A percentile compares a stretch with the other conserved stretches of the same genome.
Evolutionary conservation across 2,888 invertebrate species (phyloP).

Genomic region (Epinotia nisella): DNA sequence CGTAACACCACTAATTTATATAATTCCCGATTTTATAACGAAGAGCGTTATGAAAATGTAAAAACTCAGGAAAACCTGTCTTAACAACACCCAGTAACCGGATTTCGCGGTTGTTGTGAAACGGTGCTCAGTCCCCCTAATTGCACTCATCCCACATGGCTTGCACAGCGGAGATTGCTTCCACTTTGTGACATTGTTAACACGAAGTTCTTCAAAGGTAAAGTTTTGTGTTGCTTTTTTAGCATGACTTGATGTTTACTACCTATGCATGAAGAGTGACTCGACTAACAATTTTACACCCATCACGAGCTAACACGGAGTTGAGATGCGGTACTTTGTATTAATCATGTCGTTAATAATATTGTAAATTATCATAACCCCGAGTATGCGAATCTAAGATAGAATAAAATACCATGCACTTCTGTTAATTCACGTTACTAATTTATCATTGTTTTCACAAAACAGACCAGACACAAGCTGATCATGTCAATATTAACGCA

Average conservation of each 20-base stretch:
- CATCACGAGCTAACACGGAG: constrained; percentile 32
- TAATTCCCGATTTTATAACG: constrained; percentile 49
- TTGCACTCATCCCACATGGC: constrained; percentile 77
- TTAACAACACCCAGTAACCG: constrained; percentile 37
- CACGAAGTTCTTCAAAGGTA: constrained; percentile 76
- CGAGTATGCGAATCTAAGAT: constrained; percentile 38
- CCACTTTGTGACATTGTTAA: constrained; percentile 71
- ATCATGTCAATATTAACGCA: constrained; percentile 35
- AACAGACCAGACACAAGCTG: constrained; percentile 24
- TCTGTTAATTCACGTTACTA: constrained; percentile 47
- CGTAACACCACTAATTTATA: constrained; percentile 70
- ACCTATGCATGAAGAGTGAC: constrained; percentile 54
- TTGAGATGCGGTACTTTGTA: constrained; percentile 36
- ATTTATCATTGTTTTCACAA: constrained; percentile 38
- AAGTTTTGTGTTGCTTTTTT: constrained; percentile 81
- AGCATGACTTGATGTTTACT: constrained; percentile 68
- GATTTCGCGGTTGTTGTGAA: constrained; percentile 54
- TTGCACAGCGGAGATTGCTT: constrained; percentile 80
- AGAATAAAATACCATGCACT: constrained; percentile 77
- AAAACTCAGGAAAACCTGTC: constrained; percentile 43
- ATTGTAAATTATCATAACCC: constrained; percentile 8
- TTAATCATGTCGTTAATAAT: constrained; percentile 19
- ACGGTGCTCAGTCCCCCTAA: constrained; percentile 59
- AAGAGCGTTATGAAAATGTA: constrained; percentile 44
- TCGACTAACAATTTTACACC: constrained; percentile 51